phyloP scores from a whole-genome alignment of 2,113 vertebrate species.

The Clarias magur region DNA sequence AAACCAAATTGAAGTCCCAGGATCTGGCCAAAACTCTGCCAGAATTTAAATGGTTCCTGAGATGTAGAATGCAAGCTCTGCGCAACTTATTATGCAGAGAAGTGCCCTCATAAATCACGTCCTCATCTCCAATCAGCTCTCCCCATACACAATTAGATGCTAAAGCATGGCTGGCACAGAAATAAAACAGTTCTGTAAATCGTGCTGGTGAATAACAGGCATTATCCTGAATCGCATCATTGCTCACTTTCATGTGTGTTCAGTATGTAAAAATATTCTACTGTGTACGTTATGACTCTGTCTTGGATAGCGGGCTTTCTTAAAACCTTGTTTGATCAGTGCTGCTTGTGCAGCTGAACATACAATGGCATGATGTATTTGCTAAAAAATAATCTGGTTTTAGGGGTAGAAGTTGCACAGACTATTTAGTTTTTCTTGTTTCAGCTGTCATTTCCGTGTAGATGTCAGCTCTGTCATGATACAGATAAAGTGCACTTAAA shows the following conservation, averaged over 20 bases:
- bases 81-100: constrained; percentile 40
- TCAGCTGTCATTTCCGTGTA: neutral
- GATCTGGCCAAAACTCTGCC: constrained; percentile 24
- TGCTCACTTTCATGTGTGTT: constrained; percentile 48
- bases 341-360: constrained; percentile 34
- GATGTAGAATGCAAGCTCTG: constrained; percentile 29
- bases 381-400: constrained; percentile 49
- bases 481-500: neutral
- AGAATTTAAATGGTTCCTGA: constrained; percentile 43
- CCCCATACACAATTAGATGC: constrained; percentile 40
- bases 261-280: constrained; percentile 43
- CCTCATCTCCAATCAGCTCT: constrained; percentile 47
- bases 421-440: neutral
- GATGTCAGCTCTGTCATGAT: neutral
- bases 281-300: constrained; percentile 38
- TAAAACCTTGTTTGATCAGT: constrained; percentile 60
- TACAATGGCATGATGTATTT: constrained; percentile 26
- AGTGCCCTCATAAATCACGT: constrained; percentile 50
- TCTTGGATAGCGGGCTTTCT: constrained; percentile 52
- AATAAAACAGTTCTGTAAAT: constrained; percentile 21
- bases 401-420: neutral
- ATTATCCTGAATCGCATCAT: constrained; percentile 26
- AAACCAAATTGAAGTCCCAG: constrained; percentile 26
- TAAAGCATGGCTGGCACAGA: neutral
- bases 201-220: constrained; percentile 4